Conservation (phyloP, 2,888 invertebrate species). For the Tenthredo amoena region DNA sequence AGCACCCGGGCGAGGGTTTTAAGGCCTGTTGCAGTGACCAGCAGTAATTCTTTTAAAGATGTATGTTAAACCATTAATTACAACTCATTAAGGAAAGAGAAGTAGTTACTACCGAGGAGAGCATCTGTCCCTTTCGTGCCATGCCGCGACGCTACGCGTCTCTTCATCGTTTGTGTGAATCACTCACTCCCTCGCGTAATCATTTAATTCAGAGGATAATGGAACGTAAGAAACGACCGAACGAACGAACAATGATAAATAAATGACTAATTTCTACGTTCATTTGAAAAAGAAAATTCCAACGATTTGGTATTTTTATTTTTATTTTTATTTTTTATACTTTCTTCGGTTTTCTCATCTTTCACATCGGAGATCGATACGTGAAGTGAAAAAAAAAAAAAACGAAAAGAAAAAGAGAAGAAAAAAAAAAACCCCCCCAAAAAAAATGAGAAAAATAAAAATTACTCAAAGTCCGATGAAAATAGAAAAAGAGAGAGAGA, state of each 20-base stretch:
- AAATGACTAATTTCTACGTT: not conserved
- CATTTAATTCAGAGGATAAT: slow-evolving; percentile 71
- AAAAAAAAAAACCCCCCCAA: no score
- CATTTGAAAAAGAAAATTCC: no score
- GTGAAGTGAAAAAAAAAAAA: not conserved
- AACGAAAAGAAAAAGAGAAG: not conserved
- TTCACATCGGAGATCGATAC: no score
- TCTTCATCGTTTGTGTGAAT: not conserved
- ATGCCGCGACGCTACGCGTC: slow-evolving; percentile 62
- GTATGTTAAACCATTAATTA: slow-evolving; percentile 76
- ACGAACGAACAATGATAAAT: not conserved
- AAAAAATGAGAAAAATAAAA: no score
- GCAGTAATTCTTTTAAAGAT: slow-evolving; percentile 57
- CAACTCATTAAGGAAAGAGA: slow-evolving; percentile 73
- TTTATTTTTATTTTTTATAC: no score
- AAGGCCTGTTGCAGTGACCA: slow-evolving; percentile 10
- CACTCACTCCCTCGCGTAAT: slow-evolving; percentile 70
- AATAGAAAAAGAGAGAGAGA: not conserved
- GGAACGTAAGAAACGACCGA: not conserved
- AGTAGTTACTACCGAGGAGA: slow-evolving; percentile 71
- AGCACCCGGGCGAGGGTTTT: not conserved
- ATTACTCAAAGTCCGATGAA: no score
- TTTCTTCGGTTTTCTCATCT: no score
- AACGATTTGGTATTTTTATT: no score
- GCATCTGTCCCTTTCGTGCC: slow-evolving; percentile 68